Conservation (phyloP, 2,888 invertebrate genomes). For the Nymphalis c-album region DNA sequence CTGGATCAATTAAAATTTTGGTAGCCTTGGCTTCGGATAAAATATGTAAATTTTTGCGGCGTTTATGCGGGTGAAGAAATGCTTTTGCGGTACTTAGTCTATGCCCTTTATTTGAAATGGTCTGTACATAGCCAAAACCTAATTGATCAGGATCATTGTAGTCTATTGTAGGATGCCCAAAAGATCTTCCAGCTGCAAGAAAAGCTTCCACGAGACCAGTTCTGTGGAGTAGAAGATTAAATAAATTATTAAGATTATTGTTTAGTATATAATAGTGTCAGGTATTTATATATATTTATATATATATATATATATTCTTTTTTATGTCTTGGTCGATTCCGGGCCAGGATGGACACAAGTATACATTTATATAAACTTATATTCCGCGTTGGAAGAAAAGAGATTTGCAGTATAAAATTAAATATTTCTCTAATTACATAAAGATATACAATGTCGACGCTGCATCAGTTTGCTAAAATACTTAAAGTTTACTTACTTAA, state of each 20-base stretch:
- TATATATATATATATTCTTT: no score
- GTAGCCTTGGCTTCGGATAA: constrained; percentile 67
- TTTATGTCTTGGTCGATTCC: no score
- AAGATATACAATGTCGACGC: constrained; percentile 1
- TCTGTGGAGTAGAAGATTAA: constrained; percentile 50
- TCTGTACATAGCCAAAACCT: constrained; percentile 80
- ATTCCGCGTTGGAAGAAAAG: no score
- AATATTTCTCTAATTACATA: no score
- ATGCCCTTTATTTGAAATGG: constrained; percentile 82
- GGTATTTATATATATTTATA: no score
- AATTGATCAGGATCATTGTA: constrained; percentile 83
- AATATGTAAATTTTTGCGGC: constrained; percentile 83
- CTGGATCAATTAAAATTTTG: constrained; percentile 73
- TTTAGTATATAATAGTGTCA: neutral
- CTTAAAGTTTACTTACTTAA: constrained; percentile 59
- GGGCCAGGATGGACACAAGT: no score
- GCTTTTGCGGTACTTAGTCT: constrained; percentile 86
- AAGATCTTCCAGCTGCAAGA: constrained; percentile 81
- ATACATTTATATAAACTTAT: no score
- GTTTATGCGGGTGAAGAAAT: constrained; percentile 83
- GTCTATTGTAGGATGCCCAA: constrained; percentile 81
- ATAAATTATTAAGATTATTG: no score
- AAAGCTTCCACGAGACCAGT: constrained; percentile 80
- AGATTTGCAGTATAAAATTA: no score
- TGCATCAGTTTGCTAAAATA: constrained; percentile 22